Percentiles rank a stretch among this genome's conserved stretches.
Evolutionary conservation across 2,797 vertebrate species (phyloP).

Genomic region (Clarias laeviceps): DNA sequence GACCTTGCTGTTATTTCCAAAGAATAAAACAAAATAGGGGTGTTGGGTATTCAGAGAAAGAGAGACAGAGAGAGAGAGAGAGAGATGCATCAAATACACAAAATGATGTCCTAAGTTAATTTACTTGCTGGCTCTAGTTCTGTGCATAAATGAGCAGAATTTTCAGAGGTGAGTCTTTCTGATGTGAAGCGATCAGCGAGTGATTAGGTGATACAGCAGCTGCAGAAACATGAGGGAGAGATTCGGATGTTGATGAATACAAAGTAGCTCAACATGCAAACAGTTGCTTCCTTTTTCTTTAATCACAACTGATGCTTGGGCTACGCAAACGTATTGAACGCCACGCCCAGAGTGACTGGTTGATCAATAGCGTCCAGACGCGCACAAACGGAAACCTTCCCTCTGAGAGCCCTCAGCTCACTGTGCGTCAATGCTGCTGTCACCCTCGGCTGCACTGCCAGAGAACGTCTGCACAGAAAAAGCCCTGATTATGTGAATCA

Average conservation of each 20-base stretch:
- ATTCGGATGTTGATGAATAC: slow-evolving; percentile 16
- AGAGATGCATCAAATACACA: background rate
- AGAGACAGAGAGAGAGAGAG: background rate
- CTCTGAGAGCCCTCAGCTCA: slow-evolving; percentile 38
- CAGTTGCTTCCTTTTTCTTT: slow-evolving; percentile 61
- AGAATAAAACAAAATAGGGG: background rate
- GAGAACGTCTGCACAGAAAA: background rate
- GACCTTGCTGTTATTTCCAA: background rate
- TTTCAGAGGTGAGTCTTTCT: slow-evolving; percentile 7
- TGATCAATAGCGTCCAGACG: slow-evolving; percentile 48
- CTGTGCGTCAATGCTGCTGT: slow-evolving; percentile 48
- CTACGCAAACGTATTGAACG: slow-evolving; percentile 56
- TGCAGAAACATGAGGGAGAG: slow-evolving; percentile 11
- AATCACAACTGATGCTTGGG: slow-evolving; percentile 49
- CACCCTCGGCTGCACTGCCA: slow-evolving; percentile 32
- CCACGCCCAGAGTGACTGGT: slow-evolving; percentile 46
- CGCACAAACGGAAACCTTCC: slow-evolving; percentile 45
- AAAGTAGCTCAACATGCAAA: slow-evolving; percentile 57
- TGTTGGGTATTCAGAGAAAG: background rate
- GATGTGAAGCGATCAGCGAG: slow-evolving; percentile 15
- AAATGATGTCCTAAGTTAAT: slow-evolving; percentile 27
- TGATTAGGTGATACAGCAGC: slow-evolving; percentile 32
- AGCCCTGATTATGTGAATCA: slow-evolving; percentile 30
- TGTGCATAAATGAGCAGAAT: slow-evolving; percentile 32
- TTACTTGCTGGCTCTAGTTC: slow-evolving; percentile 10